Conservation (phyloP, 2,113 vertebrate species). For the Hippocampus guttulatus region DNA sequence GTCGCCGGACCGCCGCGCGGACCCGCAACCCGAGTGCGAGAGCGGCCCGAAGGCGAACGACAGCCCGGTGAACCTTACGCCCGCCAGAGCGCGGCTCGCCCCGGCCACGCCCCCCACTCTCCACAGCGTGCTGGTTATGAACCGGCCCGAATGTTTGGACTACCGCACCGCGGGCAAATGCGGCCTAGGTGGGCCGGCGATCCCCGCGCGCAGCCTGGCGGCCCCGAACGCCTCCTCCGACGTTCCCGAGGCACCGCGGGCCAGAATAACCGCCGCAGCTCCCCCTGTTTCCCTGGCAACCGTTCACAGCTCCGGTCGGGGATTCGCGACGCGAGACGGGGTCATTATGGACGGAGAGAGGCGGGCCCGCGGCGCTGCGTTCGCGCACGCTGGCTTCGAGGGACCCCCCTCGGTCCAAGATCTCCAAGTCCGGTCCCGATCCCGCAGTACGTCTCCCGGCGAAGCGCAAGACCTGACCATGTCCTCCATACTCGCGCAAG, state of each 20-base stretch:
- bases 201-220: conserved; percentile 49
- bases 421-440: conserved; percentile 57
- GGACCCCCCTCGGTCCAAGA: conserved; percentile 57
- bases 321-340: conserved; percentile 61
- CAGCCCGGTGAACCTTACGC: conserved; percentile 47
- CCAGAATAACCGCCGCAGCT: conserved; percentile 56
- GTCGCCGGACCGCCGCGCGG: conserved; percentile 24
- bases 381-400: conserved; percentile 45
- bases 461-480: conserved; percentile 75
- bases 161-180: conserved; percentile 69
- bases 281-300: conserved; percentile 68
- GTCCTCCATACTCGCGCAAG: conserved; percentile 67
- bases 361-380: conserved; percentile 46
- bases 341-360: conserved; percentile 66
- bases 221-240: conserved; percentile 52
- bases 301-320: conserved; percentile 52
- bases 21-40: conserved; percentile 33
- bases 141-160: conserved; percentile 69
- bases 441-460: conserved; percentile 61
- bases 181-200: conserved; percentile 60
- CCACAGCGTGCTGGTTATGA: conserved; percentile 75
- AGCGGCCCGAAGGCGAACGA: conserved; percentile 35
- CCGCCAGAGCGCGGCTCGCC: conserved; percentile 48
- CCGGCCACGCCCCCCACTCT: conserved; percentile 41
- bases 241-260: conserved; percentile 53